phyloP scores from a whole-genome alignment of 2,888 invertebrate species.

The Melieria crassipennis region DNA sequence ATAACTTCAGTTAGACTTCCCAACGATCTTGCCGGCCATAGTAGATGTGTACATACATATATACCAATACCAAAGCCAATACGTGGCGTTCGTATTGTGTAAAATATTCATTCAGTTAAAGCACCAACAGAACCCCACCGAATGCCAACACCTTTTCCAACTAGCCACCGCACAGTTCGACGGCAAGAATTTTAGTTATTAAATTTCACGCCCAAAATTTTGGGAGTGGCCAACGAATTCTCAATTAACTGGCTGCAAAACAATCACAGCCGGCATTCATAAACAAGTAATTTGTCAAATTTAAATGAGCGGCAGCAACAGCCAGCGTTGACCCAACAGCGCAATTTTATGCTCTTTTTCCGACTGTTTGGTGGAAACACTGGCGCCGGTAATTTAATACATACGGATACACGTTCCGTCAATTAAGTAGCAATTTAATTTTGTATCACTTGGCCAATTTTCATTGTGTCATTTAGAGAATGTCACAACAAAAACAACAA shows the following conservation, averaged over 20 bases:
- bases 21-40: no score
- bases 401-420: constrained; percentile 38
- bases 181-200: no score
- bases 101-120: no score
- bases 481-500: constrained; percentile 7
- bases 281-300: constrained; percentile 60
- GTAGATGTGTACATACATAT: no score
- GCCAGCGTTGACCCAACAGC: neutral
- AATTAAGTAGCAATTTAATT: constrained; percentile 60
- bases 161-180: no score
- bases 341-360: neutral
- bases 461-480: constrained; percentile 7
- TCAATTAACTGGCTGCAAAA: constrained; percentile 33
- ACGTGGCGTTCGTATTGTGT: no score
- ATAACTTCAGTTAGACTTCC: no score
- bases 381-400: constrained; percentile 50
- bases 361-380: neutral
- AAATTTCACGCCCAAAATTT: no score
- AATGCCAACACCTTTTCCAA: no score
- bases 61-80: no score
- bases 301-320: constrained; percentile 42
- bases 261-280: constrained; percentile 43
- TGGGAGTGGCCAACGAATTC: constrained; percentile 38
- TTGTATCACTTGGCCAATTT: constrained; percentile 34
- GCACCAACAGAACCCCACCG: no score